These are phyloP conservation scores for Zaprionus camerounensis DNA, from an alignment of 1,140 invertebrate species.

Conservation along the genomic window DNA sequence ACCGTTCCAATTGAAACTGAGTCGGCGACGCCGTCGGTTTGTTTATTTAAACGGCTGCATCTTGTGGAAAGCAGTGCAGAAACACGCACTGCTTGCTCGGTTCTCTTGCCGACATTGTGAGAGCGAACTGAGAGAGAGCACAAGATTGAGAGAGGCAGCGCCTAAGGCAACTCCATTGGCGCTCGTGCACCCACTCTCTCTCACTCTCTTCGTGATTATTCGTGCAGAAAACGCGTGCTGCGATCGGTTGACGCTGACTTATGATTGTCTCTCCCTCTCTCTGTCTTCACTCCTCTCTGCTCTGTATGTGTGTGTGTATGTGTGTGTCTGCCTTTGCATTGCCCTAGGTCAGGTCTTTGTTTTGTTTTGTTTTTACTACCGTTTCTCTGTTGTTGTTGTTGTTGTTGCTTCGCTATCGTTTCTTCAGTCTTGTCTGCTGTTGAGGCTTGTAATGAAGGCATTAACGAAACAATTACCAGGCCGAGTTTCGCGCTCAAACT, in stretches of 20 bases:
- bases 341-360: conserved; percentile 74
- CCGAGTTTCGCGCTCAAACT: conserved; percentile 59
- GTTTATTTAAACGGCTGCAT: conserved; percentile 69
- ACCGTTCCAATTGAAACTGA: conserved; percentile 79
- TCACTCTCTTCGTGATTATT: conserved; percentile 18
- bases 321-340: conserved; percentile 43
- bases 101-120: not conserved
- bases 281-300: not conserved
- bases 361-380: conserved; percentile 59
- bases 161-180: conserved; percentile 4
- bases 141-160: not conserved
- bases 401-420: conserved; percentile 16
- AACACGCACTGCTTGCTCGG: conserved; percentile 57
- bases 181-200: conserved; percentile 2
- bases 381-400: conserved; percentile 30
- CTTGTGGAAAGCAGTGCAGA: conserved; percentile 35
- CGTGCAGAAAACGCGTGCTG: conserved; percentile 61
- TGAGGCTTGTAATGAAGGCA: conserved; percentile 71
- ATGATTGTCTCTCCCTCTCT: conserved; percentile 12
- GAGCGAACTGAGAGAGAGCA: not conserved
- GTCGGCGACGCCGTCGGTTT: conserved; percentile 54
- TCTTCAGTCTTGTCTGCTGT: conserved; percentile 24
- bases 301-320: conserved; percentile 14
- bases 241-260: conserved; percentile 26
- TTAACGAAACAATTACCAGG: conserved; percentile 68